Evolutionary conservation across 2,113 vertebrate genomes (phyloP).

Genomic region (Dasyurus viverrinus): DNA sequence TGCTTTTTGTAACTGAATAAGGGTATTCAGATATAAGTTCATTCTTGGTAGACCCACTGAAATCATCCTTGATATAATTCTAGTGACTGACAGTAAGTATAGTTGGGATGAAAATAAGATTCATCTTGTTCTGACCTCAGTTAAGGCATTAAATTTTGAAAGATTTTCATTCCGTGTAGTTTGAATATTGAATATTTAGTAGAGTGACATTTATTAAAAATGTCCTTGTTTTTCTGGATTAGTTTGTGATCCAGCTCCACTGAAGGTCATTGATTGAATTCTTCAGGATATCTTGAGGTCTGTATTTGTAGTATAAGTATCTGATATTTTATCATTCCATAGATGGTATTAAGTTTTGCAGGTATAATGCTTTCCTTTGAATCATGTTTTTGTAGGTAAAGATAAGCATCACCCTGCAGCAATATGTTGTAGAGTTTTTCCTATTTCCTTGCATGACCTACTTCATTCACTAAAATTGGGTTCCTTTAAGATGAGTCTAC

Average conservation of each 20-base stretch:
- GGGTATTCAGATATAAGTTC: neutral
- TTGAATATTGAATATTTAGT: neutral
- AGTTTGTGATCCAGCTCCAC: neutral
- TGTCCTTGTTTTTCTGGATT: neutral
- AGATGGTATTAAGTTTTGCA: neutral
- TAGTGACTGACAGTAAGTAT: neutral
- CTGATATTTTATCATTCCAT: neutral
- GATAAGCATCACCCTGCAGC: neutral
- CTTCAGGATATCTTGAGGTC: neutral
- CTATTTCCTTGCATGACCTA: neutral
- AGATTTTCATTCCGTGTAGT: neutral
- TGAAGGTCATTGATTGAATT: neutral
- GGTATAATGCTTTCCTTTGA: neutral
- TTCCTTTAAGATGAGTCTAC: neutral
- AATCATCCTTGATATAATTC: neutral
- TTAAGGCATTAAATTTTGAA: neutral
- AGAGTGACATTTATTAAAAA: neutral
- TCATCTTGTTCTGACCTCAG: neutral
- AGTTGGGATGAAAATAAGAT: neutral
- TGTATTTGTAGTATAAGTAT: neutral
- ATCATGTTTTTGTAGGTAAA: neutral
- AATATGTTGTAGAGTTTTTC: neutral
- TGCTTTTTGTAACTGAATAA: neutral
- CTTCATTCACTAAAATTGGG: neutral
- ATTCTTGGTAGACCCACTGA: neutral